Base-by-base conservation (phyloP, 2,797 vertebrate genomes). In the Manis crassicaudata region DNA sequence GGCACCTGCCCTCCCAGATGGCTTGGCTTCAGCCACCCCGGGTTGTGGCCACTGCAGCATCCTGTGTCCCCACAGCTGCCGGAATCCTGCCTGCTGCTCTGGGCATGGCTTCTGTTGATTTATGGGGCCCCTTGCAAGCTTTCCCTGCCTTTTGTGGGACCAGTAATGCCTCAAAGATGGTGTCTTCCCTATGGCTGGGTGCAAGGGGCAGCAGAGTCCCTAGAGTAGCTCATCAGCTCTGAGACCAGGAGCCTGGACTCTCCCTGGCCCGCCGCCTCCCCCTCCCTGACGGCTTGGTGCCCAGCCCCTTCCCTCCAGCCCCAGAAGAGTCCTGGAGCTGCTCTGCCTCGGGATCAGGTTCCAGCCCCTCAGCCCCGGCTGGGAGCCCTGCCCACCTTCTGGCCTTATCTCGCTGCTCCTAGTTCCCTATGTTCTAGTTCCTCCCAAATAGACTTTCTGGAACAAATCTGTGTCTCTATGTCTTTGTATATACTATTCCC, bases 371-470 rank as follows among this genome's bases (percentile, higher is more conserved):
- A 29, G 58, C 37, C 46, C 29, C 60, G 9, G 2, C 0, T 17
- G 17, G 56, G 35, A 58, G 35, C 52, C 56, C n/a, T 0, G 0
- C 62, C 82, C 1, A 32, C 23, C 43, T n/a, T n/a, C 80, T 37
- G 56, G 50, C 87, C 56, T 65, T 54, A 6, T 14, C 46, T 56
- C 50, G 1, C 6, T 21, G 58, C 40, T 76, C 50, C 27, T 1
- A n/a, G 18, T 11, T 40, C 62, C 50, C 46, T 67, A 5, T 65
- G 25, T 3, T 77, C 81, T 25, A 4, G 86, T 63, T 76, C 77
- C 90, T 46, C 21, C 79, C 46, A 90, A 96, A 94, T 96, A 96
- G 16, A 95, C 40, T 16, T 65, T 46, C 52, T 79, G 60, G 88
- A 84, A 90, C 32, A 67, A 56, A 63, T 17, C 18, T 2, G 0